Evolutionary conservation across 2,113 vertebrate species (phyloP).

Genomic region (Peromyscus leucopus): DNA sequence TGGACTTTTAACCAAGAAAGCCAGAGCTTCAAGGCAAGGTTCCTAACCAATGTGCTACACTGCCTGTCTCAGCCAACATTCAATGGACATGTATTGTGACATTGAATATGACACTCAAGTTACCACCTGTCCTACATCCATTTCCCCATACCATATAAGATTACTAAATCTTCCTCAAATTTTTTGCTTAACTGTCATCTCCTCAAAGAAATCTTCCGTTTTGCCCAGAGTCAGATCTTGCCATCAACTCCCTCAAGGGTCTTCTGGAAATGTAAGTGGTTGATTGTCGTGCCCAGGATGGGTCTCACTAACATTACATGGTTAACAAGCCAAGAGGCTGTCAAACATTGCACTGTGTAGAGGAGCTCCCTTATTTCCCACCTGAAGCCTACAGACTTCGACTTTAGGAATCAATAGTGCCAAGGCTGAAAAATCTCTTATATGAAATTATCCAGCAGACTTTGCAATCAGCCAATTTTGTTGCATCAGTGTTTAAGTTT

Average conservation of each 20-base stretch:
- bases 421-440: not conserved
- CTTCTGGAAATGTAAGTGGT: not conserved
- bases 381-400: not conserved
- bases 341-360: not conserved
- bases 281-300: not conserved
- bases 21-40: not conserved
- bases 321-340: not conserved
- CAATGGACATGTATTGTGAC: not conserved
- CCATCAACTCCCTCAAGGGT: no score
- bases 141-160: not conserved
- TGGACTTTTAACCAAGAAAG: constrained; percentile 8
- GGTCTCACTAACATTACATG: not conserved
- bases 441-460: not conserved
- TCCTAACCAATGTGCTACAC: not conserved
- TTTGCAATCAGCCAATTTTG: not conserved
- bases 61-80: not conserved
- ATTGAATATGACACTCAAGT: not conserved
- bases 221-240: not conserved
- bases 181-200: not conserved
- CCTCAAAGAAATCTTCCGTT: not conserved
- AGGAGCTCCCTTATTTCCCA: not conserved
- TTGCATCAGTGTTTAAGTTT: not conserved
- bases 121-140: not conserved
- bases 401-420: not conserved
- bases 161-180: not conserved